These are phyloP conservation scores for Callopanchax toddi DNA, from an alignment of 2,113 vertebrate species.

Conservation along the genomic window DNA sequence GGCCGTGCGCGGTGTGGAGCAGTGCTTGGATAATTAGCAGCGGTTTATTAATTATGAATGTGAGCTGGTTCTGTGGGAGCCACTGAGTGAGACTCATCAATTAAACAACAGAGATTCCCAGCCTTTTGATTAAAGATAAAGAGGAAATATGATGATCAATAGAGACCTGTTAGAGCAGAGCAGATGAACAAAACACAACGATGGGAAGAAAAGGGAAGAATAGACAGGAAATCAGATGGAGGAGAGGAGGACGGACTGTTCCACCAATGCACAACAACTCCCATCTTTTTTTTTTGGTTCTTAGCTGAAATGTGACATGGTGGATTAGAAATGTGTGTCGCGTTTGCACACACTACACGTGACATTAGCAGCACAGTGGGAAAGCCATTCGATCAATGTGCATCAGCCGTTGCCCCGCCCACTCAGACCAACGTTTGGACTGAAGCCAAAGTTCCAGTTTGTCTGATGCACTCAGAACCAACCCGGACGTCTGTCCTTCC, in stretches of 20 bases:
- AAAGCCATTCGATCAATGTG: slow-evolving; percentile 41
- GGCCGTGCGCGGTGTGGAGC: slow-evolving; percentile 40
- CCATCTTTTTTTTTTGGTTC: not conserved
- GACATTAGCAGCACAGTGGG: slow-evolving; percentile 54
- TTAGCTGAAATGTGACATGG: too few relatives aligned
- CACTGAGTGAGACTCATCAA: slow-evolving; percentile 75
- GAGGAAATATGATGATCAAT: slow-evolving; percentile 77
- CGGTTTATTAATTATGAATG: slow-evolving; percentile 76
- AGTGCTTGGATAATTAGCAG: slow-evolving; percentile 72
- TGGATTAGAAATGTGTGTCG: not conserved
- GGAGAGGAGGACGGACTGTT: slow-evolving; percentile 3
- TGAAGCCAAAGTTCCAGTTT: slow-evolving; percentile 43
- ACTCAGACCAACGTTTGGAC: slow-evolving; percentile 47
- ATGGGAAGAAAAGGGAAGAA: slow-evolving; percentile 17
- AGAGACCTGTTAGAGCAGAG: slow-evolving; percentile 68
- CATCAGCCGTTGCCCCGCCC: slow-evolving; percentile 55
- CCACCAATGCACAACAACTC: not conserved
- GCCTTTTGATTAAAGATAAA: slow-evolving; percentile 82
- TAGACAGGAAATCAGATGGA: slow-evolving; percentile 9
- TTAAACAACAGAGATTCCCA: slow-evolving; percentile 78
- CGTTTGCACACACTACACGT: slow-evolving; percentile 38
- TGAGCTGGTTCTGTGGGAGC: slow-evolving; percentile 67
- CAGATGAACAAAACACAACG: slow-evolving; percentile 39
- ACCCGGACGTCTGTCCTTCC: slow-evolving; percentile 36
- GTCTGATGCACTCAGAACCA: slow-evolving; percentile 20